phyloP scores from a whole-genome alignment of 1,140 invertebrate genomes.

The Drosophila bocqueti region DNA sequence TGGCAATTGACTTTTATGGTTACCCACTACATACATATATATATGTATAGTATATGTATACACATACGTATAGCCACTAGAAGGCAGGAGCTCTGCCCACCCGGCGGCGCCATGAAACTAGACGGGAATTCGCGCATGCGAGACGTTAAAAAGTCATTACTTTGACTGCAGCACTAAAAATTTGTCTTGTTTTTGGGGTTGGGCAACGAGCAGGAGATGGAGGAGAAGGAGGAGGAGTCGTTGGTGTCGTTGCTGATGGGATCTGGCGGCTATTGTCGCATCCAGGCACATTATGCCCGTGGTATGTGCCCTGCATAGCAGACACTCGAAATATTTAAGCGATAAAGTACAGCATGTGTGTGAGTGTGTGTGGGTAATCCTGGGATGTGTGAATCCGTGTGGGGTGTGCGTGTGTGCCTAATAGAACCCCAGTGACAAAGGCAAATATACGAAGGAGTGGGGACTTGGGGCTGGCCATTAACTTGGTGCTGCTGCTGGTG shows the following conservation, averaged over 20 bases:
- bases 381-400: conserved; percentile 4
- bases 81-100: conserved; percentile 7
- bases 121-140: conserved; percentile 45
- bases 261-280: conserved; percentile 62
- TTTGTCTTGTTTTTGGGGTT: conserved; percentile 53
- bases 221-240: neutral
- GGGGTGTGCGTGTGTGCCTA: conserved; percentile 53
- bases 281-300: conserved; percentile 46
- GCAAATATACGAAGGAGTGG: conserved; percentile 29
- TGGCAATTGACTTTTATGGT: conserved; percentile 72
- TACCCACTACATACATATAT: neutral
- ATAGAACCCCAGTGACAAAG: conserved; percentile 78
- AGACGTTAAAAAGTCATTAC: conserved; percentile 68
- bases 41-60: too few species aligned
- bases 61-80: neutral
- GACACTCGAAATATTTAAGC: conserved; percentile 79
- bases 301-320: conserved; percentile 62
- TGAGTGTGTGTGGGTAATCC: conserved; percentile 12
- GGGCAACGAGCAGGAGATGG: neutral
- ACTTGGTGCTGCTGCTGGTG: conserved; percentile 44
- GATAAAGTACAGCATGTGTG: conserved; percentile 56
- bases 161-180: conserved; percentile 63
- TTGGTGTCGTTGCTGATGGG: conserved; percentile 7
- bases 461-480: conserved; percentile 60
- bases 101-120: conserved; percentile 50